Evolutionary conservation across 2,888 invertebrate genomes (phyloP).

Genomic region (Amblyteles armatorius): DNA sequence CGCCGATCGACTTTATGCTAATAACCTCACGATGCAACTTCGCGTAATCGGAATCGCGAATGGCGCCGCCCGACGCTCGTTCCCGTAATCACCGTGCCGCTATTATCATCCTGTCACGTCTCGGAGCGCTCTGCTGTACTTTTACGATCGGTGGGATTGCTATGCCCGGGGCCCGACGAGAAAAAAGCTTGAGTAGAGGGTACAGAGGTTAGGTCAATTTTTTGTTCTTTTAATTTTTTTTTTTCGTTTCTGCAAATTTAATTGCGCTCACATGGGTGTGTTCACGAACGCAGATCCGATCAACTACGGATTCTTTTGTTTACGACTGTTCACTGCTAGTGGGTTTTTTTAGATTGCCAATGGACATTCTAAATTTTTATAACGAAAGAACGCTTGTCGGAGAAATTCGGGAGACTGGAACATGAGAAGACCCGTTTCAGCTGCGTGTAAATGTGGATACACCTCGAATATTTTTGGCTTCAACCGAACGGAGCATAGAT

Average conservation of each 20-base stretch:
- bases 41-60: slow-evolving; percentile 47
- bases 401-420: too few relatives aligned
- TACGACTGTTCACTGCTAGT: too few relatives aligned
- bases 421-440: too few relatives aligned
- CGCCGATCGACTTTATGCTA: slow-evolving; percentile 72
- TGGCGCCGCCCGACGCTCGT: slow-evolving; percentile 40
- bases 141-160: slow-evolving; percentile 2
- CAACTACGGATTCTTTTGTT: too few relatives aligned
- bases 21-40: slow-evolving; percentile 58
- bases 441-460: too few relatives aligned
- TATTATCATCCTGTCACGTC: slow-evolving; percentile 49
- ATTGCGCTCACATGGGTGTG: too few relatives aligned
- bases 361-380: too few relatives aligned
- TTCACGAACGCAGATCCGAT: too few relatives aligned
- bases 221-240: neutral
- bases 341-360: too few relatives aligned
- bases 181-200: neutral
- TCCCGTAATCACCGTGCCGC: slow-evolving; percentile 46
- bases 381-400: too few relatives aligned
- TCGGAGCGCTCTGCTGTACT: neutral
- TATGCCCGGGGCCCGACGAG: neutral
- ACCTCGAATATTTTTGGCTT: too few relatives aligned
- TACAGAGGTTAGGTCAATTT: neutral
- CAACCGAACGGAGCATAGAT: too few relatives aligned
- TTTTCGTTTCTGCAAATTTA: neutral